These are phyloP conservation scores for Gallinago jamesoni DNA, from an alignment of 2,113 vertebrate genomes.

Conservation along the genomic window DNA sequence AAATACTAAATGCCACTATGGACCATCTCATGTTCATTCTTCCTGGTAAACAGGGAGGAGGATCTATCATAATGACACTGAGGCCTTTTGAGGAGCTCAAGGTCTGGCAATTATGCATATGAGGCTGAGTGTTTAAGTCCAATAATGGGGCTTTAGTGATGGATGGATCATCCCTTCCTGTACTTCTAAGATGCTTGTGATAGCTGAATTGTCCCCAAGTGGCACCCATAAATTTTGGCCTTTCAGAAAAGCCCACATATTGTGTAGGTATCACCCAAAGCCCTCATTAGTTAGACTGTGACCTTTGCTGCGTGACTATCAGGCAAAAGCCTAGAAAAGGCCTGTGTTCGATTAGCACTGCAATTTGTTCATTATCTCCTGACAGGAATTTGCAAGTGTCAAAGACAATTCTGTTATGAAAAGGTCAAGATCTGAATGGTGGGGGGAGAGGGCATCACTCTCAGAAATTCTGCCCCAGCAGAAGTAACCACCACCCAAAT, in stretches of 20 bases:
- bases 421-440: constrained; percentile 69
- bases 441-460: constrained; percentile 47
- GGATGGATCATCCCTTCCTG: constrained; percentile 58
- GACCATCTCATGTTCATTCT: constrained; percentile 58
- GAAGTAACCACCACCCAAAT: neutral
- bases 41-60: constrained; percentile 68
- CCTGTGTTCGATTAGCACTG: constrained; percentile 73
- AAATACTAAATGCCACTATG: constrained; percentile 61
- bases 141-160: constrained; percentile 57
- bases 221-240: constrained; percentile 73
- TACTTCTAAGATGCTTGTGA: constrained; percentile 62
- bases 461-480: constrained; percentile 56
- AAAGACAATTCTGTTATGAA: constrained; percentile 74
- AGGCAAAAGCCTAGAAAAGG: constrained; percentile 65
- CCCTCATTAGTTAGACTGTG: constrained; percentile 75
- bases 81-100: constrained; percentile 60
- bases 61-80: constrained; percentile 71
- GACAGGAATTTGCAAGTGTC: constrained; percentile 76
- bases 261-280: constrained; percentile 71
- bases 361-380: constrained; percentile 79
- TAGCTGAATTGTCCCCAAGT: constrained; percentile 70
- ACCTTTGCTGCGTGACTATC: constrained; percentile 76
- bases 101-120: constrained; percentile 63
- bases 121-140: constrained; percentile 57
- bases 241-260: constrained; percentile 70